These are phyloP conservation scores for Oreochromis niloticus DNA, from an alignment of 2,113 vertebrate species.

Conservation along the genomic window DNA sequence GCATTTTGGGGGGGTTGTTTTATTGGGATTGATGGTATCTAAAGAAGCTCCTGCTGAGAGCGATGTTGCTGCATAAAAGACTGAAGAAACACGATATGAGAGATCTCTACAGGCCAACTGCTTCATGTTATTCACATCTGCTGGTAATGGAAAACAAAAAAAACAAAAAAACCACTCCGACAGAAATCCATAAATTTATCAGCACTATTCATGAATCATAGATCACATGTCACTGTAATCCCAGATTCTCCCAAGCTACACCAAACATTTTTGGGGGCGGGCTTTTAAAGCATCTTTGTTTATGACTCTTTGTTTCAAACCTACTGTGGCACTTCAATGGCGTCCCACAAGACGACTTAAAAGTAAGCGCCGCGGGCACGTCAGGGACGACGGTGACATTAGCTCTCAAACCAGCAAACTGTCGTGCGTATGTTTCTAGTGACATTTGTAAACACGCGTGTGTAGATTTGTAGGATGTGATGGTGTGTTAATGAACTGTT, in stretches of 20 bases:
- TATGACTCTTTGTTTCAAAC: slow-evolving; percentile 1
- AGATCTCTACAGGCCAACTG: background rate
- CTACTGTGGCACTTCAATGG: background rate
- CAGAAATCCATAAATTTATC: slow-evolving; percentile 34
- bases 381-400: background rate
- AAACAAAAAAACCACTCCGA: background rate
- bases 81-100: background rate
- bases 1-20: background rate
- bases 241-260: background rate
- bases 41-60: background rate
- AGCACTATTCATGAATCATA: slow-evolving; percentile 42
- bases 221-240: slow-evolving; percentile 24
- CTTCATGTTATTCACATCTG: slow-evolving; percentile 20
- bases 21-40: background rate
- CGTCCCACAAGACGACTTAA: background rate
- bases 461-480: background rate
- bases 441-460: background rate
- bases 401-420: background rate
- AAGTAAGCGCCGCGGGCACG: background rate
- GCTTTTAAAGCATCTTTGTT: slow-evolving; percentile 1
- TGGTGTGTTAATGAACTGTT: background rate
- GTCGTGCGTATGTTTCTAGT: background rate
- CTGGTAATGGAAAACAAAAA: background rate
- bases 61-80: background rate
- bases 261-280: background rate